These are phyloP conservation scores for Brachionus calyciflorus DNA, from an alignment of 1,140 invertebrate species.

Conservation along the genomic window DNA sequence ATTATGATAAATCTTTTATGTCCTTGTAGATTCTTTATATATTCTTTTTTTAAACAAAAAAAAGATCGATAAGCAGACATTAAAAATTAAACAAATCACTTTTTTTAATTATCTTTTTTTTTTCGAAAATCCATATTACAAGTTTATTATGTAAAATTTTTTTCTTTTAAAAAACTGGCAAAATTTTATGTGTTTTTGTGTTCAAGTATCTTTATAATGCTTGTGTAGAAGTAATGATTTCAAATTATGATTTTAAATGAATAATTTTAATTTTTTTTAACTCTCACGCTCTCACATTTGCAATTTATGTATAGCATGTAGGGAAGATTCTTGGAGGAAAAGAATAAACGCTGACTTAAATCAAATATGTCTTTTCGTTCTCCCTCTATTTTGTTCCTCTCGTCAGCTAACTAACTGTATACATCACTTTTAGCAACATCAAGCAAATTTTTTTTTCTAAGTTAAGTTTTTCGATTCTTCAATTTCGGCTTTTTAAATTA, in stretches of 20 bases:
- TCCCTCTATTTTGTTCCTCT: constrained; percentile 7
- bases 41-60: no score
- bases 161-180: no score
- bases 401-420: constrained; percentile 9
- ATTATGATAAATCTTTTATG: no score
- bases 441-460: background rate
- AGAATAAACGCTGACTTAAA: background rate
- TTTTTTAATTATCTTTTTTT: background rate
- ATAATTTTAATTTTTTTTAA: background rate
- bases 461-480: background rate
- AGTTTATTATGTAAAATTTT: constrained; percentile 21
- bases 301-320: background rate
- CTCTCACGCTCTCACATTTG: constrained; percentile 1
- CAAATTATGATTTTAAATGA: constrained; percentile 41
- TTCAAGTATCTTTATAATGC: background rate
- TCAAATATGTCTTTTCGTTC: background rate
- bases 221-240: constrained; percentile 1
- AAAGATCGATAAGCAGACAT: constrained; percentile 22
- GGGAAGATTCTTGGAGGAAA: background rate
- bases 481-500: constrained; percentile 26
- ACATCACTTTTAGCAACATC: background rate
- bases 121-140: background rate
- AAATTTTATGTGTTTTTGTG: background rate
- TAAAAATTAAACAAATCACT: no score
- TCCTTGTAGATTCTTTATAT: no score